Conservation (phyloP, 2,888 invertebrate species). For the Eupithecia insigniata region DNA sequence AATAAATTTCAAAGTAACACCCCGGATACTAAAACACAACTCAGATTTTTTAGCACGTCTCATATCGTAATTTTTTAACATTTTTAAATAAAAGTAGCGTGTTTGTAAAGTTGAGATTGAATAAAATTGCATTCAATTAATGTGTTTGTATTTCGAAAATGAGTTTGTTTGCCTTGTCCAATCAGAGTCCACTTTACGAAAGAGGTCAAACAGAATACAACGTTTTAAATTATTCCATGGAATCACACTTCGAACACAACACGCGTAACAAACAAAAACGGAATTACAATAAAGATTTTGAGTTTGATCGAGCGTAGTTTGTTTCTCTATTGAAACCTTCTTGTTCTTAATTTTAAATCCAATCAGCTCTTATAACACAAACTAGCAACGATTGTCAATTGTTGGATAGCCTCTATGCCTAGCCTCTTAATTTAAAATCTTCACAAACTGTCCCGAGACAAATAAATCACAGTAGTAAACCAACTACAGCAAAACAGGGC, state of each 20-base stretch:
- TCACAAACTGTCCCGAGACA: constrained; percentile 20
- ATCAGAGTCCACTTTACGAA: background rate
- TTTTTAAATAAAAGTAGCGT: background rate
- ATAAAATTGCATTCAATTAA: background rate
- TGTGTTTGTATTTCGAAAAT: background rate
- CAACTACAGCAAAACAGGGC: constrained; percentile 38
- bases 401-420: background rate
- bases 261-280: background rate
- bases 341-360: background rate
- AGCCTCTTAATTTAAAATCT: constrained; percentile 14
- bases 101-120: background rate
- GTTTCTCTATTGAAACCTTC: background rate
- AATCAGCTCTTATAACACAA: constrained; percentile 7
- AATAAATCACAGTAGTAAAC: constrained; percentile 31
- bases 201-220: background rate
- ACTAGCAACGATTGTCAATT: background rate
- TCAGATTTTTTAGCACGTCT: background rate
- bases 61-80: background rate
- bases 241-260: background rate
- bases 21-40: too few species aligned
- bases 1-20: too few species aligned
- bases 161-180: constrained; percentile 1
- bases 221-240: background rate
- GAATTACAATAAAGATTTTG: background rate
- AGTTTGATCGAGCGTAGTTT: background rate